Evolutionary conservation across 2,797 vertebrate species (phyloP), one percentile per base, ranked within the genome.

Genomic region (Avahi laniger): DNA sequence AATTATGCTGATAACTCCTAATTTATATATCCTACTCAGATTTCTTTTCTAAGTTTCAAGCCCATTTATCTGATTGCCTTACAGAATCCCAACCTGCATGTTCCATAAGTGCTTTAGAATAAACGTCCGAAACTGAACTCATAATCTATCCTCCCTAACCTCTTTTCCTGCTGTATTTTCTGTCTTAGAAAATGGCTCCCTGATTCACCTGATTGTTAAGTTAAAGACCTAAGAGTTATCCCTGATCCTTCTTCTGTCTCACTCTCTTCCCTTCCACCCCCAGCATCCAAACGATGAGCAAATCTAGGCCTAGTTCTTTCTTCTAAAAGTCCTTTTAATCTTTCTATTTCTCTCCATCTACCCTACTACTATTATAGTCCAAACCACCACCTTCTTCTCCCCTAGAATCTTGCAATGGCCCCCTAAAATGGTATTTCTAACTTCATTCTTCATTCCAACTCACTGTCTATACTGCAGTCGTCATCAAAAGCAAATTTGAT

Each of bases 41-140:
- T 63, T 61, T 87, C 48, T 79, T 78, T 91, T 41, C 52, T 30
- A 80, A n/a, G 59, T 93, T 89, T 95, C 73, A 91, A 69, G 69
- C 30, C 69, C 26, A 38, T 89, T 89, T 92, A 54, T 87, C 59
- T 96, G 52, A 78, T 41, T 92, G 43, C 50, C 26, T 86, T 83
- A 30, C 46, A 43, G 54, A 91, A 70, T 83, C 15, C 41, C 52
- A 81, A 70, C 38, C 69, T 84, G 73, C 92, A 13, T 91, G 30
- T 87, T 73, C 41, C 26, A 65, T 87, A 96, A 95, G 76, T 63
- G n/a, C 41, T 83, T 76, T 24, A 91, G 90, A 57, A 54, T 24
- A 50, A n/a, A 11, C 41, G 9, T 75, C 73, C 43, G 43, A 93
- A 80, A 83, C 13, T 46, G 79, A 89, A 86, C 70, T 91, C 30